Conservation (phyloP, 2,797 vertebrate genomes). For the Rhinoraja longicauda region DNA sequence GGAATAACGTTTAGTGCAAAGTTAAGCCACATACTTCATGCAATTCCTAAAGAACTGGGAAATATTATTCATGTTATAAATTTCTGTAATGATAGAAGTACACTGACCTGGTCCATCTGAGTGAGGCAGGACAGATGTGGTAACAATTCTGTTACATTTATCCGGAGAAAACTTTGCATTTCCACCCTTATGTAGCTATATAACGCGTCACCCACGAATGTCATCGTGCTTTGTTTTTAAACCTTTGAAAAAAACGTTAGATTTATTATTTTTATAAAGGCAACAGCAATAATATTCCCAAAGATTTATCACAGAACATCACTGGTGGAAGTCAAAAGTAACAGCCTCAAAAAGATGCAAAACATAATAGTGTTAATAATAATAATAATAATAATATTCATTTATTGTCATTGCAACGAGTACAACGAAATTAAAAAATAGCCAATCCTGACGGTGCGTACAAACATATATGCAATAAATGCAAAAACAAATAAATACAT, state of each 20-base stretch:
- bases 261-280: background rate
- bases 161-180: background rate
- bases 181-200: background rate
- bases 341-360: background rate
- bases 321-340: background rate
- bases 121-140: constrained; percentile 27
- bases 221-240: constrained; percentile 1
- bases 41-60: too few species aligned
- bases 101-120: constrained; percentile 27
- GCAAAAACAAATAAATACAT: too few species aligned
- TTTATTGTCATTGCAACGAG: too few species aligned
- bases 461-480: too few species aligned
- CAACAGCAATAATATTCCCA: background rate
- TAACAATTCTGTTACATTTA: background rate
- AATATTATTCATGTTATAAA: too few species aligned
- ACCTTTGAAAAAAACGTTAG: constrained; percentile 13
- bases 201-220: background rate
- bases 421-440: too few species aligned
- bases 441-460: too few species aligned
- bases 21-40: too few species aligned
- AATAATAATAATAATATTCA: too few species aligned
- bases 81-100: background rate
- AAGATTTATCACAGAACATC: background rate
- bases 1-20: too few species aligned
- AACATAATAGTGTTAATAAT: too few species aligned